Evolutionary conservation across 1,140 invertebrate species (phyloP).

Genomic region (Lucilia sericata): DNA sequence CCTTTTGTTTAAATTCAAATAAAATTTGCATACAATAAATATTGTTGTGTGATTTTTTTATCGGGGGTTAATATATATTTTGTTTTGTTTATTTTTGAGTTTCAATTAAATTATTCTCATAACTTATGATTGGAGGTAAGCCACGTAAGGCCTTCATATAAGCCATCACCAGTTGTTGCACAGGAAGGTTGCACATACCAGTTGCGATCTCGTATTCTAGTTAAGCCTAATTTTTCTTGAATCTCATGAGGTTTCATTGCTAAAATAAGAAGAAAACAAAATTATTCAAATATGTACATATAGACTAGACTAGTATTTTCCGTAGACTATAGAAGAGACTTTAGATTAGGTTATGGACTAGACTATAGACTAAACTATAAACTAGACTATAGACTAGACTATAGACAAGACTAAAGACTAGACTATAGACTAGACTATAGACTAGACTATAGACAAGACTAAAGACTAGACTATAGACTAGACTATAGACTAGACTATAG

Average conservation of each 20-base stretch:
- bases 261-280: constrained; percentile 68
- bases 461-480: no score
- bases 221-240: constrained; percentile 98
- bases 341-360: no score
- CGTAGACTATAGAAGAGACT: no score
- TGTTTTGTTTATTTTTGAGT: constrained; percentile 35
- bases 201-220: constrained; percentile 96
- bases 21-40: constrained; percentile 61
- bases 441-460: no score
- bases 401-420: no score
- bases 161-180: constrained; percentile 96
- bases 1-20: constrained; percentile 64
- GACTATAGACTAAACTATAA: no score
- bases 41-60: constrained; percentile 28
- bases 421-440: no score
- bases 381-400: no score
- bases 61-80: constrained; percentile 33
- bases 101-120: constrained; percentile 71
- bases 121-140: constrained; percentile 99
- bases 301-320: no score
- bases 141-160: constrained; percentile 99
- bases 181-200: constrained; percentile 99
- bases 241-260: constrained; percentile 99
- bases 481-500: no score
- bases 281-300: constrained; percentile 13